Evolutionary conservation across 2,113 vertebrate genomes (phyloP), one percentile per base, ranked within the genome.

Genomic region (Junco hyemalis): DNA sequence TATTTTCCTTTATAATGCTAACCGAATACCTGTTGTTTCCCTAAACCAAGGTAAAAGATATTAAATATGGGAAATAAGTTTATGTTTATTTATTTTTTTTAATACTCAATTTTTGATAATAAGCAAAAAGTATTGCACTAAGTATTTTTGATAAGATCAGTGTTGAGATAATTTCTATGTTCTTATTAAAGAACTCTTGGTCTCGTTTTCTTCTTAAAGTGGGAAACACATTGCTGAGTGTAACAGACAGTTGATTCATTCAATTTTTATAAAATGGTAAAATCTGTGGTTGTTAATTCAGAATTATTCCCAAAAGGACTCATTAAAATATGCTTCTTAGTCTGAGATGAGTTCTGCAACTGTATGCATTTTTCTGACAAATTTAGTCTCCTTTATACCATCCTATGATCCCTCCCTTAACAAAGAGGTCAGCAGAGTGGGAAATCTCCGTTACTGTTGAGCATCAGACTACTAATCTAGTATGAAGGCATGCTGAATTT

Each of bases 1-100:
- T 96, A 98, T 99, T 97, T 99, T 99, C 95, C 96, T 99, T 90
- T 99, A 99, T 93, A 99, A 99, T 17, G 98, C 99, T 95, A 99
- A 99, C 96, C 92, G 99, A 94, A 98, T 99, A 95, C 99, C 99
- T 97, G 98, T 99, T 84, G 98, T 99, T 97, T 98, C 99, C 4
- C 98, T 99, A 86, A 99, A 99, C 96, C 99, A 99, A 98, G 99
- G 99, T 99, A 97, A 98, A 92, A 66, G 81, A 69, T 35, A n/a
- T 83, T 88, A 70, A 44, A 26, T 36, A 40, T 22, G 13, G 13
- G 54, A 70, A 51, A 69, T n/a, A 31, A 45, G 47, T 69, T 68
- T 24, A n/a, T 11, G 8, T 13, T 48, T 48, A 12, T 40, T 53
- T 48, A 11, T 51, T 28, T 51, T 51, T 29, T 57, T 85, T n/a